These are phyloP conservation scores for Dione juno DNA, from an alignment of 2,888 invertebrate species.

Conservation along the genomic window DNA sequence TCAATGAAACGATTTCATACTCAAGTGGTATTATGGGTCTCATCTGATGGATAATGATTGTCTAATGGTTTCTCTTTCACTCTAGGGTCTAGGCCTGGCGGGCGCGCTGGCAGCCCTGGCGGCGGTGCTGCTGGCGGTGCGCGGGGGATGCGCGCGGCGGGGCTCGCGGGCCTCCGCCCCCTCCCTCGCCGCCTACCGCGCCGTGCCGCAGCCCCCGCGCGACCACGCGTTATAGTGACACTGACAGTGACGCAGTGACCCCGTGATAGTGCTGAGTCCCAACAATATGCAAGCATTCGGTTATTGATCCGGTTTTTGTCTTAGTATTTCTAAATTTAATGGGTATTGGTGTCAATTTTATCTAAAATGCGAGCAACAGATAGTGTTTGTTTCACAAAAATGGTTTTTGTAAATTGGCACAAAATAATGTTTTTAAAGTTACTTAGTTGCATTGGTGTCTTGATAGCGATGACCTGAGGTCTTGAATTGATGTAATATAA, in stretches of 20 bases:
- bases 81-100: constrained; percentile 53
- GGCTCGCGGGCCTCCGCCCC: constrained; percentile 38
- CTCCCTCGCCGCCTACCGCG: constrained; percentile 54
- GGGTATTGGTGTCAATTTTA: background rate
- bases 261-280: background rate
- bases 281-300: too few species aligned
- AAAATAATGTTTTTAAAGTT: constrained; percentile 24
- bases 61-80: background rate
- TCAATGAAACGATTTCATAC: too few species aligned
- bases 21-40: too few species aligned
- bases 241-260: constrained; percentile 44
- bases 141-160: constrained; percentile 52
- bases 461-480: constrained; percentile 22
- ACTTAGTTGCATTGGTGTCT: constrained; percentile 17
- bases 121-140: constrained; percentile 55
- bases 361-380: background rate
- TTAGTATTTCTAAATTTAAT: background rate
- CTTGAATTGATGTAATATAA: constrained; percentile 30
- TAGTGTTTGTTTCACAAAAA: background rate
- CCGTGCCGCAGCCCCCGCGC: constrained; percentile 54
- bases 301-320: too few species aligned
- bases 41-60: too few species aligned
- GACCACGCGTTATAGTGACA: constrained; percentile 73
- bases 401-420: constrained; percentile 18
- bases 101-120: constrained; percentile 27